Evolutionary conservation across 1,140 invertebrate species (phyloP).

Genomic region (Diprion similis): DNA sequence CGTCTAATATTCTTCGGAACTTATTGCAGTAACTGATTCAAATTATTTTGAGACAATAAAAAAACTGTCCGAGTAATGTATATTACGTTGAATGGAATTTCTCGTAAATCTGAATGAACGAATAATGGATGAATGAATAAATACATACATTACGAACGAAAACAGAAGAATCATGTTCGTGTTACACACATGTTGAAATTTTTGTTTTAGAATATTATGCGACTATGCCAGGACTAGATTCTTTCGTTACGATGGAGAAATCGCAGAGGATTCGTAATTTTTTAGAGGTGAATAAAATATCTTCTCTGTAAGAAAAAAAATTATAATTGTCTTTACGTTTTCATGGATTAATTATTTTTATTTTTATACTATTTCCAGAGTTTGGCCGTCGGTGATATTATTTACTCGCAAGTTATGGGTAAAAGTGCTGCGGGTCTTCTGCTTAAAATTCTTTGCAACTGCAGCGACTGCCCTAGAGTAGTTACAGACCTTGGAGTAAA

Average conservation of each 20-base stretch:
- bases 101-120: too few relatives aligned
- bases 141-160: too few relatives aligned
- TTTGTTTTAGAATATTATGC: conserved; percentile 76
- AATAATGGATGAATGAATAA: too few relatives aligned
- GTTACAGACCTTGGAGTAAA: conserved; percentile 86
- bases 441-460: conserved; percentile 83
- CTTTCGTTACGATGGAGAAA: conserved; percentile 77
- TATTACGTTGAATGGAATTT: too few relatives aligned
- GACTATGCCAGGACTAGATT: conserved; percentile 85
- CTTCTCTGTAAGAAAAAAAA: conserved; percentile 12
- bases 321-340: conserved; percentile 12
- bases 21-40: too few relatives aligned
- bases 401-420: conserved; percentile 79
- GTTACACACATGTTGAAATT: conserved; percentile 20
- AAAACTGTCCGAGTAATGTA: too few relatives aligned
- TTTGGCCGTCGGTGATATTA: conserved; percentile 81
- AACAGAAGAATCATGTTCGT: too few relatives aligned
- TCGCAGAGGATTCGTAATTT: conserved; percentile 77
- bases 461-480: conserved; percentile 77
- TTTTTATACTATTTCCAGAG: conserved; percentile 64
- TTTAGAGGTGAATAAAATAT: conserved; percentile 68
- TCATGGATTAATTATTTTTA: conserved; percentile 16
- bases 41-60: too few relatives aligned
- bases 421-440: conserved; percentile 78
- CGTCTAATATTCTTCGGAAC: too few relatives aligned